Percentiles rank a stretch among this genome's conserved stretches.
Conservation (phyloP, 1,140 invertebrate species). For the Vollenhovia emeryi region DNA sequence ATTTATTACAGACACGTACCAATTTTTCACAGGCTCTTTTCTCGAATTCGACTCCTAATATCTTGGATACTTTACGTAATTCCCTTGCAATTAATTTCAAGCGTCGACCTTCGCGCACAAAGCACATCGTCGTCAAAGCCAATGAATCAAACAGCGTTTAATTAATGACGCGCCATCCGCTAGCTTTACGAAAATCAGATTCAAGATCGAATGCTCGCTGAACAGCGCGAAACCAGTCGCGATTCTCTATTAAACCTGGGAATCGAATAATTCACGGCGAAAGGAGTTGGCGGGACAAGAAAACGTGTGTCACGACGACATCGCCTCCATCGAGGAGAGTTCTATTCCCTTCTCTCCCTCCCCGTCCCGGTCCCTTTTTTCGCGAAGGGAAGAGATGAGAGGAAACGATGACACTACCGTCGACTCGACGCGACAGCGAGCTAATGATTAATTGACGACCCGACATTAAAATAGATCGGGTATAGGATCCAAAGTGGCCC, state of each 20-base stretch:
- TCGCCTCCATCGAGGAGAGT: neutral
- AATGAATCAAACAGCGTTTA: slow-evolving; percentile 30
- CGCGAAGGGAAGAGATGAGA: neutral
- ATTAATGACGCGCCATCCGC: neutral
- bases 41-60: neutral
- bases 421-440: neutral
- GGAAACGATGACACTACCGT: neutral
- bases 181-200: neutral
- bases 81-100: slow-evolving; percentile 11
- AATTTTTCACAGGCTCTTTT: neutral
- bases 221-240: neutral
- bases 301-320: neutral
- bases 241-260: slow-evolving; percentile 3
- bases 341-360: neutral
- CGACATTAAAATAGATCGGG: slow-evolving; percentile 72
- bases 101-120: neutral
- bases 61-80: neutral
- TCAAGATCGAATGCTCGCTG: neutral
- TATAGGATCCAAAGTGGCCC: slow-evolving; percentile 56
- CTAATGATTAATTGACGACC: slow-evolving; percentile 74
- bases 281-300: neutral
- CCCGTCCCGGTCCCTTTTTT: neutral
- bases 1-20: neutral
- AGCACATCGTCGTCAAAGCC: neutral
- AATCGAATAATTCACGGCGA: slow-evolving; percentile 16